Percentiles rank a stretch among this genome's conserved stretches.
These are phyloP conservation scores for Oreochromis niloticus DNA, from an alignment of 2,113 vertebrate species.

Conservation along the genomic window DNA sequence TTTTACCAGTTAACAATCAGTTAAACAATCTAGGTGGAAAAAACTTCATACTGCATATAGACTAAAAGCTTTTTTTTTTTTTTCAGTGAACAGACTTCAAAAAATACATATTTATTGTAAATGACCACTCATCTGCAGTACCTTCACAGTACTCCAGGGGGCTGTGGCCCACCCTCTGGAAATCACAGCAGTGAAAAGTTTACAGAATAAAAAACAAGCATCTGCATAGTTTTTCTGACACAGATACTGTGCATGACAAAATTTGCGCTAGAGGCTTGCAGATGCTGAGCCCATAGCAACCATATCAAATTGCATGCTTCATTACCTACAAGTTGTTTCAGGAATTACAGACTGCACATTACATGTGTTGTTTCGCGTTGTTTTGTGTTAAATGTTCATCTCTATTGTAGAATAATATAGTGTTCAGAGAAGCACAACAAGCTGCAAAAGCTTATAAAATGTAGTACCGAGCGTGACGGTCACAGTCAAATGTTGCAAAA, in stretches of 20 bases:
- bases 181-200: not conserved
- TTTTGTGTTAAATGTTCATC: not conserved
- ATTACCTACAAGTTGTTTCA: not conserved
- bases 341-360: not conserved
- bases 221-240: not conserved
- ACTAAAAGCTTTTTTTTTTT: not conserved
- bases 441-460: not conserved
- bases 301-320: not conserved
- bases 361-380: rapidly evolving
- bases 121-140: rapidly evolving
- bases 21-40: rapidly evolving
- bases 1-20: not conserved
- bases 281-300: not conserved
- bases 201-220: not conserved
- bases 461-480: rapidly evolving
- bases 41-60: not conserved
- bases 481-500: not conserved
- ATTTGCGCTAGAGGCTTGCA: not conserved
- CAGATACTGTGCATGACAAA: not conserved
- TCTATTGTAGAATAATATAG: not conserved
- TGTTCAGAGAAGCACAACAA: not conserved
- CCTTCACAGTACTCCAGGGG: not conserved
- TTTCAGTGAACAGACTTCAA: not conserved
- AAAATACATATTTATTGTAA: not conserved
- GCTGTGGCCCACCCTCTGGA: not conserved